Evolutionary conservation across 2,797 vertebrate genomes (phyloP).

Genomic region (Malurus splendens): DNA sequence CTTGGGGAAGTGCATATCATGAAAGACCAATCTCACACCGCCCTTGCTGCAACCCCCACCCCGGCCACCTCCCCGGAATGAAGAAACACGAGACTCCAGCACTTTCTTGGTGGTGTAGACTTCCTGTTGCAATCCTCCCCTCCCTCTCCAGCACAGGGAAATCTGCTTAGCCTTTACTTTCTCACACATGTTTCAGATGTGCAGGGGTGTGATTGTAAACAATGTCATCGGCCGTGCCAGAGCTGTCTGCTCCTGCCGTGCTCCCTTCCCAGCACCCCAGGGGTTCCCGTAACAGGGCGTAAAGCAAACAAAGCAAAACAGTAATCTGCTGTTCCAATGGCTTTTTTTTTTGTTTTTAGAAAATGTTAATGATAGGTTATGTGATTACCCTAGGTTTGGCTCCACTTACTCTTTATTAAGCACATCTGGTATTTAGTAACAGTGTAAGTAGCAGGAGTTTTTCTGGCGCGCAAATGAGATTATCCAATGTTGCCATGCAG

Average conservation of each 20-base stretch:
- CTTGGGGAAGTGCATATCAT: background rate
- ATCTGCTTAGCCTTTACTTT: slow-evolving; percentile 64
- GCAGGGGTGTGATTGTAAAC: slow-evolving; percentile 70
- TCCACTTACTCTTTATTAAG: slow-evolving; percentile 71
- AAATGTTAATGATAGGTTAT: slow-evolving; percentile 85
- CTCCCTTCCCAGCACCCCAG: slow-evolving; percentile 68
- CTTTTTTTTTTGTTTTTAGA: slow-evolving; percentile 69
- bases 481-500: slow-evolving; percentile 81
- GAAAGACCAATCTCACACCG: background rate
- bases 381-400: slow-evolving; percentile 80
- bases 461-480: slow-evolving; percentile 80
- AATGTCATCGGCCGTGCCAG: slow-evolving; percentile 58
- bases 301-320: slow-evolving; percentile 77
- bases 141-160: slow-evolving; percentile 23
- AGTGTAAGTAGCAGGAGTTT: slow-evolving; percentile 84
- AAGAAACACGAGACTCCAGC: slow-evolving; percentile 42
- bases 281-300: slow-evolving; percentile 74
- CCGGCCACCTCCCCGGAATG: background rate
- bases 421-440: slow-evolving; percentile 86
- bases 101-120: slow-evolving; percentile 31
- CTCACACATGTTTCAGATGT: slow-evolving; percentile 72
- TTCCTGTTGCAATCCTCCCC: slow-evolving; percentile 51
- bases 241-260: slow-evolving; percentile 54
- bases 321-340: slow-evolving; percentile 72
- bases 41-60: background rate